phyloP scores from a whole-genome alignment of 2,797 vertebrate species.

The Cynopterus sphinx region DNA sequence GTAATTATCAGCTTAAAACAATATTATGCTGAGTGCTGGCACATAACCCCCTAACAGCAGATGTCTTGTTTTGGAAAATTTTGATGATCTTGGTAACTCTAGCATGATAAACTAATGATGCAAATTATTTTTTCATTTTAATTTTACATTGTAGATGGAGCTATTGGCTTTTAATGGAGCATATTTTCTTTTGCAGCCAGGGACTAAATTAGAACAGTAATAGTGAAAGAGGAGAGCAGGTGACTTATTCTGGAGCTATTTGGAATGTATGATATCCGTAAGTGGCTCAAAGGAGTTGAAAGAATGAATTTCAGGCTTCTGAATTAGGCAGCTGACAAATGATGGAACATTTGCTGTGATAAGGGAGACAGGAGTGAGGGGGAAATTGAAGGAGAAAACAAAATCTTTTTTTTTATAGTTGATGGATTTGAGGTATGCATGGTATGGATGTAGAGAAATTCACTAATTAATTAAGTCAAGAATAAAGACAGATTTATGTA shows the following conservation, averaged over 20 bases:
- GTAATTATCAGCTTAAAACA: constrained; percentile 82
- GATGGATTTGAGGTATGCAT: not conserved
- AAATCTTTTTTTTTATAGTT: constrained; percentile 7
- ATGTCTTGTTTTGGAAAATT: constrained; percentile 75
- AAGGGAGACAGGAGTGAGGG: not conserved
- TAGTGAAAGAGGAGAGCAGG: not conserved
- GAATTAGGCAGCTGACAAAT: not conserved
- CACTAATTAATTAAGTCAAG: not conserved
- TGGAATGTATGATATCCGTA: not conserved
- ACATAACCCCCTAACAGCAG: constrained; percentile 59
- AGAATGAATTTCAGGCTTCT: constrained; percentile 43
- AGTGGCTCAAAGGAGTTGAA: not conserved
- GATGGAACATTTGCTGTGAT: not conserved
- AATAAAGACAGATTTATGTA: not conserved
- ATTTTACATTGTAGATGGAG: constrained; percentile 64
- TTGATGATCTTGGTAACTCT: constrained; percentile 71
- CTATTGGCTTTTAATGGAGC: constrained; percentile 47
- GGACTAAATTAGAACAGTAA: constrained; percentile 8
- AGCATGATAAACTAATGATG: constrained; percentile 68
- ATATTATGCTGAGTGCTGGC: constrained; percentile 74
- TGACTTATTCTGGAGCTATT: constrained; percentile 29
- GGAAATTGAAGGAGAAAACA: not conserved
- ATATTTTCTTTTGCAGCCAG: constrained; percentile 52
- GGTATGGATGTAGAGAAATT: not conserved
- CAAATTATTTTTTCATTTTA: constrained; percentile 72